Evolutionary conservation across 1,140 invertebrate genomes (phyloP).

Genomic region (Hycleus cichorii): DNA sequence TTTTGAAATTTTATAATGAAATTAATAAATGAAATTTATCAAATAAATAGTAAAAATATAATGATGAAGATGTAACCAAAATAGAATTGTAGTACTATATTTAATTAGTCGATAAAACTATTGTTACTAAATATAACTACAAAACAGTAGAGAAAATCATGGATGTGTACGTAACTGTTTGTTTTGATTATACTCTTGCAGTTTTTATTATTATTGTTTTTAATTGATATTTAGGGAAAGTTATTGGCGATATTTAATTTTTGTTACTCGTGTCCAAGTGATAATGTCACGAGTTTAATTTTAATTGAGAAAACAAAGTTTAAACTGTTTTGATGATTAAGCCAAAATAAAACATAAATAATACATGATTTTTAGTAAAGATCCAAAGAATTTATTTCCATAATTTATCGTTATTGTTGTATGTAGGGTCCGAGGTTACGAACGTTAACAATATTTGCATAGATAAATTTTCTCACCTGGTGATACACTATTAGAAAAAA

Average conservation of each 20-base stretch:
- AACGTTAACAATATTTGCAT: slow-evolving; percentile 14
- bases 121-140: slow-evolving; percentile 36
- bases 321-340: no score
- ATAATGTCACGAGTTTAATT: slow-evolving; percentile 15
- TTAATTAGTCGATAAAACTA: slow-evolving; percentile 36
- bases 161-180: slow-evolving; percentile 19
- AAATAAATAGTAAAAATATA: slow-evolving; percentile 9
- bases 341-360: slow-evolving; percentile 10
- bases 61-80: slow-evolving; percentile 17
- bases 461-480: slow-evolving; percentile 14
- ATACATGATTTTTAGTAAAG: slow-evolving; percentile 1
- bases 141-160: slow-evolving; percentile 28
- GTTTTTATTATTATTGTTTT: no score
- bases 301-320: no score
- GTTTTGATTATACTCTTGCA: slow-evolving; percentile 19
- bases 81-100: slow-evolving; percentile 32
- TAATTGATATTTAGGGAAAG: no score
- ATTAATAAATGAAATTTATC: no score
- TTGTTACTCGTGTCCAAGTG: slow-evolving; percentile 16
- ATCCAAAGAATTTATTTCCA: slow-evolving; percentile 10
- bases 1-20: no score
- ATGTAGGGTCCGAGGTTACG: slow-evolving; percentile 11
- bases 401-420: slow-evolving; percentile 9
- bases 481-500: neutral
- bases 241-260: neutral